Percentiles rank a stretch among this genome's conserved stretches.
These are phyloP conservation scores for Troglohyphantes excavatus DNA, from an alignment of 2,888 invertebrate genomes.

Conservation along the genomic window DNA sequence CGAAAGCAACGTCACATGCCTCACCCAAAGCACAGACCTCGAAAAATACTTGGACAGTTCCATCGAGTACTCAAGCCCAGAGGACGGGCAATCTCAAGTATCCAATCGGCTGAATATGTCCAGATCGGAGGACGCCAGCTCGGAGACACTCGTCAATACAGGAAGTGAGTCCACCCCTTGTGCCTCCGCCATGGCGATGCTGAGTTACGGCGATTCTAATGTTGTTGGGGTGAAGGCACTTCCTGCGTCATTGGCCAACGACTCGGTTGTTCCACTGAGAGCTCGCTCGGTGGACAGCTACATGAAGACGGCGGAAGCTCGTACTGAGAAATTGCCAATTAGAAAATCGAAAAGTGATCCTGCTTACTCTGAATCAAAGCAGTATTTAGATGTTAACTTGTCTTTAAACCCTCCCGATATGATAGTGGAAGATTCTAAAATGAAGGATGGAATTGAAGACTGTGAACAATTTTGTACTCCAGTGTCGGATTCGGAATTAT, in stretches of 20 bases:
- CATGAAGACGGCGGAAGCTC: slow-evolving; percentile 40
- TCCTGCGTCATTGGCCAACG: neutral
- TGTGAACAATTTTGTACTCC: neutral
- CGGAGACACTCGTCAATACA: slow-evolving; percentile 70
- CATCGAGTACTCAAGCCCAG: slow-evolving; percentile 57
- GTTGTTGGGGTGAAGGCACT: neutral
- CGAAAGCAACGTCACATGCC: slow-evolving; percentile 62
- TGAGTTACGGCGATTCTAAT: slow-evolving; percentile 10
- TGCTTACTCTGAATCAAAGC: slow-evolving; percentile 16
- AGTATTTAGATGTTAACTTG: neutral
- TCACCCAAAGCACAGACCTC: slow-evolving; percentile 73
- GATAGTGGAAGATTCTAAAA: neutral
- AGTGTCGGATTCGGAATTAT: neutral
- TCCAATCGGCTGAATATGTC: slow-evolving; percentile 30
- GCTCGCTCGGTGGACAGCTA: slow-evolving; percentile 71
- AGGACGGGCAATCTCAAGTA: slow-evolving; percentile 35
- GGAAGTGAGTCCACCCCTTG: slow-evolving; percentile 70
- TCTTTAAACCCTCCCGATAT: neutral
- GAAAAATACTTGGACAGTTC: slow-evolving; percentile 72
- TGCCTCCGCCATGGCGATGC: slow-evolving; percentile 58
- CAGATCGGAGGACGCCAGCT: slow-evolving; percentile 60
- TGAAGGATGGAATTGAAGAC: neutral
- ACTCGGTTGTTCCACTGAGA: neutral
- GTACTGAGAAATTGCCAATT: slow-evolving; percentile 15
- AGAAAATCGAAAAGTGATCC: slow-evolving; percentile 66